These are phyloP conservation scores for Laterallus jamaicensis DNA, from an alignment of 2,113 vertebrate species.

Conservation along the genomic window DNA sequence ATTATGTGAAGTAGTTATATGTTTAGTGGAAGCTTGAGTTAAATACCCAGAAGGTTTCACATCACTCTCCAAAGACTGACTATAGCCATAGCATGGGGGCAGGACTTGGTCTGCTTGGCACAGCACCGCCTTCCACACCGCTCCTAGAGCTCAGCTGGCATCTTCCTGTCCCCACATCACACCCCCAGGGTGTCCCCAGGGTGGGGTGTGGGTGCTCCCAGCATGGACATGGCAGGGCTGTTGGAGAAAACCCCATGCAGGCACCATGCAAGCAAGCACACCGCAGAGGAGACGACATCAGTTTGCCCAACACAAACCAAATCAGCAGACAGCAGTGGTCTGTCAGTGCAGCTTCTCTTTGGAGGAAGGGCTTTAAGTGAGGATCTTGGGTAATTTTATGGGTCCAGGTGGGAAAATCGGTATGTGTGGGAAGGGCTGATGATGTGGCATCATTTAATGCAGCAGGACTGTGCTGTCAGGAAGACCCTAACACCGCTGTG, in stretches of 20 bases:
- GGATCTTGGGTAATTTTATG: background rate
- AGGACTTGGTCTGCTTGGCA: background rate
- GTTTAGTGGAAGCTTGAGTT: background rate
- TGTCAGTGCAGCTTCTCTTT: background rate
- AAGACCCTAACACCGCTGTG: too few relatives aligned
- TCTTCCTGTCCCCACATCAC: background rate
- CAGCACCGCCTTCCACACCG: background rate
- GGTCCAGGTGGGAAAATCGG: background rate
- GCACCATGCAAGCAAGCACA: accelerated
- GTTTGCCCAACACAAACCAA: background rate
- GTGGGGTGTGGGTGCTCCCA: accelerated
- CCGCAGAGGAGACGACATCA: background rate
- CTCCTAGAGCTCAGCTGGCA: background rate
- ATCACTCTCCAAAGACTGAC: background rate
- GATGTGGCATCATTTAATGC: accelerated
- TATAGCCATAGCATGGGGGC: background rate
- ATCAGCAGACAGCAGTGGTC: background rate
- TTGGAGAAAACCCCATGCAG: background rate
- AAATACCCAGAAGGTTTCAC: background rate
- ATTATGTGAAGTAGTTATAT: background rate
- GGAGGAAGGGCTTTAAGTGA: background rate
- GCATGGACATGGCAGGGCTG: accelerated
- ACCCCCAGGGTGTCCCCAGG: background rate
- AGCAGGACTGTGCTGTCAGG: background rate
- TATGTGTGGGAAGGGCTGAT: background rate